A percentile compares a stretch with the other conserved stretches of the same genome.
Conservation (phyloP, 2,888 invertebrate species). For the Calameuta filiformis region DNA sequence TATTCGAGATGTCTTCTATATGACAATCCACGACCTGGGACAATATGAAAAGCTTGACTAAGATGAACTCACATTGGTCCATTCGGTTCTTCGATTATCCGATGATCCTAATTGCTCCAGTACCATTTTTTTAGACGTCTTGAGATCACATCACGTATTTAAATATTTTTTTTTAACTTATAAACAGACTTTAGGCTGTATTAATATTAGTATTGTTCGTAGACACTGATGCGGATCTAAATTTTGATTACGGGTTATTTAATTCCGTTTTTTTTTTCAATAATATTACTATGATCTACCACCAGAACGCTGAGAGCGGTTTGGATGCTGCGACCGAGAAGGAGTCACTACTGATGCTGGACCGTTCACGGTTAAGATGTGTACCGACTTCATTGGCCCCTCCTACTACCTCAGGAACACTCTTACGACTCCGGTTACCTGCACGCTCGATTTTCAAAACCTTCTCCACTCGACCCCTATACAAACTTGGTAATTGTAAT, state of each 20-base stretch:
- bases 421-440: conserved; percentile 14
- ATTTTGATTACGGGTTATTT: neutral
- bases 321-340: conserved; percentile 56
- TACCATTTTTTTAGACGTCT: neutral
- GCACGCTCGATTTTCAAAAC: conserved; percentile 18
- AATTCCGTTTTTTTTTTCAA: neutral
- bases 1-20: neutral
- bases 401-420: conserved; percentile 23
- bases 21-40: neutral
- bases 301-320: conserved; percentile 15
- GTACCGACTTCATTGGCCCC: conserved; percentile 41
- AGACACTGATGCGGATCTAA: neutral
- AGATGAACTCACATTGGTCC: neutral
- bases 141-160: neutral
- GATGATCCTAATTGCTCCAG: neutral
- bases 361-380: conserved; percentile 50
- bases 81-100: neutral
- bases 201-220: neutral
- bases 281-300: neutral
- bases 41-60: neutral
- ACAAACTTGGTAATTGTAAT: neutral
- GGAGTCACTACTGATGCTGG: conserved; percentile 59
- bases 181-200: neutral
- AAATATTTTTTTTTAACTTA: neutral
- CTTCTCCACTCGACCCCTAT: neutral